phyloP scores from a whole-genome alignment of 2,888 invertebrate species.

The Cloeon dipterum region DNA sequence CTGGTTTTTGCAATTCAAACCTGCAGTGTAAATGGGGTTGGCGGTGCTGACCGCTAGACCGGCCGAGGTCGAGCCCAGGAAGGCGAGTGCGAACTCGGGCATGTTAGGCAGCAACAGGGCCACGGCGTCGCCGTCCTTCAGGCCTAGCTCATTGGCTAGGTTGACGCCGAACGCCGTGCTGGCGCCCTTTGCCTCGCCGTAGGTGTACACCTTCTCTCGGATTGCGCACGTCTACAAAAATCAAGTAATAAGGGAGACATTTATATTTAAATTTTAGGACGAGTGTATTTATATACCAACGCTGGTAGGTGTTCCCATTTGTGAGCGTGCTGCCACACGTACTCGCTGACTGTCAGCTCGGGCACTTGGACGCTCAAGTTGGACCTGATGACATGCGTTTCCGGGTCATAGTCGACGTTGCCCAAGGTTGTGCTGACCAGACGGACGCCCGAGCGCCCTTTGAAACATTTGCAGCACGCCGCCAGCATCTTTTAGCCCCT shows the following conservation, averaged over 20 bases:
- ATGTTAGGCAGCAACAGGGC: slow-evolving; percentile 50
- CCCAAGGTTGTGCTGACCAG: no score
- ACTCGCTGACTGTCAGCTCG: slow-evolving; percentile 30
- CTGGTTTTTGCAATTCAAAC: no score
- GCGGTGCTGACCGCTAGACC: slow-evolving; percentile 44
- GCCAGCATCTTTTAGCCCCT: no score
- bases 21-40: slow-evolving; percentile 45
- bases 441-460: no score
- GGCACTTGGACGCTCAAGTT: no score
- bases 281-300: slow-evolving; percentile 31
- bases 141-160: background rate
- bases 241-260: background rate
- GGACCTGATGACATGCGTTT: no score
- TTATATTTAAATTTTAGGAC: background rate
- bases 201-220: background rate
- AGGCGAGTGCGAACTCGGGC: slow-evolving; percentile 47
- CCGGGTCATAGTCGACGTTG: no score
- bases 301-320: slow-evolving; percentile 32
- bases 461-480: no score
- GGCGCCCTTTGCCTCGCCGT: background rate
- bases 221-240: background rate
- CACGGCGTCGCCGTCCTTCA: slow-evolving; percentile 23
- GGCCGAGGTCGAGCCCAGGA: slow-evolving; percentile 41
- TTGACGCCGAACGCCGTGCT: background rate
- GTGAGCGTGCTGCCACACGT: slow-evolving; percentile 29